A percentile compares a stretch with the other conserved stretches of the same genome.
Evolutionary conservation across 1,140 invertebrate genomes (phyloP).

Genomic region (Cephus cinctus): DNA sequence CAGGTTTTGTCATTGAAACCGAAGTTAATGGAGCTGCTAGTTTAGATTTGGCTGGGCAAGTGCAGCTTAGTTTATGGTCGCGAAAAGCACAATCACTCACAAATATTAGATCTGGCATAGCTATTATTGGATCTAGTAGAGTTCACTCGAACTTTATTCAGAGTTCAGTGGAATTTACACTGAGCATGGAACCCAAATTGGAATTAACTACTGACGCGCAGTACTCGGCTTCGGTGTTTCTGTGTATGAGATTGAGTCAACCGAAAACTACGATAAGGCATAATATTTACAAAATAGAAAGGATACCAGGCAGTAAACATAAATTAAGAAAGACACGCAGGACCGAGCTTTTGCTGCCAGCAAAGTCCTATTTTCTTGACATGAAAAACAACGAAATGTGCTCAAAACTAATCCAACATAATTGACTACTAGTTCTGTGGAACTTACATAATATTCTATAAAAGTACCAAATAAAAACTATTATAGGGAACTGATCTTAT

Average conservation of each 20-base stretch:
- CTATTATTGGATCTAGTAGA: constrained; percentile 66
- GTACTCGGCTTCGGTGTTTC: constrained; percentile 72
- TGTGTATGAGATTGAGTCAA: constrained; percentile 80
- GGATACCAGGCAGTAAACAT: constrained; percentile 68
- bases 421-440: constrained; percentile 32
- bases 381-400: constrained; percentile 82
- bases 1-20: constrained; percentile 73
- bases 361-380: constrained; percentile 73
- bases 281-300: constrained; percentile 68
- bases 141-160: constrained; percentile 69
- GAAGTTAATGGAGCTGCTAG: constrained; percentile 72
- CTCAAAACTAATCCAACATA: constrained; percentile 48
- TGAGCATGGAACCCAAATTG: constrained; percentile 70
- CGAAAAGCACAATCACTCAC: constrained; percentile 82
- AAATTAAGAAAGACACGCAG: constrained; percentile 57
- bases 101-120: constrained; percentile 70
- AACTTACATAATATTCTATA: constrained; percentile 1
- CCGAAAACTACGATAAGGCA: constrained; percentile 67
- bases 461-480: background rate
- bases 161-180: constrained; percentile 68
- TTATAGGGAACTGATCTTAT: background rate
- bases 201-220: constrained; percentile 77
- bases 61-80: constrained; percentile 84
- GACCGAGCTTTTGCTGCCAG: constrained; percentile 53
- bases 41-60: constrained; percentile 80